Base-by-base conservation (phyloP, 2,113 vertebrate species). In the Gallinago paraguaiae region DNA sequence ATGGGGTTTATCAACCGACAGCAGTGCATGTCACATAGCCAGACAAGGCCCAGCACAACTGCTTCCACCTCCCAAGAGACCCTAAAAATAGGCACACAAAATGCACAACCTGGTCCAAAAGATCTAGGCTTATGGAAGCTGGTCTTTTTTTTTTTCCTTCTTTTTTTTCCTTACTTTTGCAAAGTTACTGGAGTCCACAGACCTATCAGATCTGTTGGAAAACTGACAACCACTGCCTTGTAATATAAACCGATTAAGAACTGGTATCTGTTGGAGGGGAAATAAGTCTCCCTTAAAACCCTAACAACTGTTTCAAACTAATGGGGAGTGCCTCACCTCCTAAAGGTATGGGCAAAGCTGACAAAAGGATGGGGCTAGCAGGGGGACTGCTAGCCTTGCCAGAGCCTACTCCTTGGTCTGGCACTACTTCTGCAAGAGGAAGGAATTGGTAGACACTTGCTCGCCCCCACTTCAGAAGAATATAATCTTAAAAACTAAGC, bases 311-410 rank as follows among this genome's bases (percentile, higher is more conserved):
- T 35, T 81, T n/a, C 53, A 28, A 77, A 41, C 3, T 28, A 33
- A 33, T 6, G 1, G 0, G 27, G 4, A 76, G 9, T 11, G 15
- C 23, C 39, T 83, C 2, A 1, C 4, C 33, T 87, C 12, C 23
- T 71, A 60, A 76, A 23, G 1, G 17, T 10, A 48, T 0, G 5
- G 9, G 7, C 14, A 65, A 88, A 71, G 16, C 20, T 65, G 50
- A 65, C 27, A 79, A 61, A 51, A 93, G 50, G 7, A 37, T 9
- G 37, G 0, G 2, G 59, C 28, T 50, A 65, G 23, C 0, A 54
- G 11, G 24, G 12, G 17, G 88, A 79, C 24, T 43, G 41, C 14
- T 43, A 43, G 14, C 15, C n/a, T 56, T 69, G 46, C 9, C 56
- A 78, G 25, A 90, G 28, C 20, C 39, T 57, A 9, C 7, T 72